Conservation (phyloP, 1,140 invertebrate species). For the Ganaspis sp. region DNA sequence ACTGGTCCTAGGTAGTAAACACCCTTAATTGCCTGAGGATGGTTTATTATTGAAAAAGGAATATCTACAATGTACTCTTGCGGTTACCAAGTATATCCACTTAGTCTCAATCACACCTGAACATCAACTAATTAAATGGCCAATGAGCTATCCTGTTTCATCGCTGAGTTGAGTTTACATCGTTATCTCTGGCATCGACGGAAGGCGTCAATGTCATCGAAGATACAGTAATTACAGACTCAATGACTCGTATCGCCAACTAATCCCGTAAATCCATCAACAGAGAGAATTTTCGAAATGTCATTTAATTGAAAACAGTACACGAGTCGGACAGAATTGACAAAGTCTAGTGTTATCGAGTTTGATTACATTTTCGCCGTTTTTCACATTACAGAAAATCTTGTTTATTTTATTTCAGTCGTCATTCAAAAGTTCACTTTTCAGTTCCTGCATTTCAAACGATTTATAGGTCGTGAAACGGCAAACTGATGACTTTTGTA, state of each 20-base stretch:
- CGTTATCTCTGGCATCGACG: not conserved
- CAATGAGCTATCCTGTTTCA: not conserved
- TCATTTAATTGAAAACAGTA: not conserved
- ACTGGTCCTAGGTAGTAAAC: too few species aligned
- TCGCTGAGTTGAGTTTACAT: not conserved
- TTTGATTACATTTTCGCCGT: not conserved
- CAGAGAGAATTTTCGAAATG: conserved; percentile 8
- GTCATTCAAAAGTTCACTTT: not conserved
- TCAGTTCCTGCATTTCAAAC: not conserved
- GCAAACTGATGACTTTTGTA: not conserved
- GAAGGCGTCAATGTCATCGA: not conserved
- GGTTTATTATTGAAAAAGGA: too few species aligned
- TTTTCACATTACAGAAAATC: not conserved
- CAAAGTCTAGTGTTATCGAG: not conserved
- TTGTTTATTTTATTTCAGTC: not conserved
- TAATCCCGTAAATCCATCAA: not conserved
- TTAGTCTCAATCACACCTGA: not conserved
- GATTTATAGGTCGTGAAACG: not conserved
- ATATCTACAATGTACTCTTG: too few species aligned
- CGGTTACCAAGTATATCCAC: too few species aligned
- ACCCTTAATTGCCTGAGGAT: too few species aligned
- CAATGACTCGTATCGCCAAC: not conserved
- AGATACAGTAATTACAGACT: not conserved
- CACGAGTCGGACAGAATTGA: not conserved
- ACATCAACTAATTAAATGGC: not conserved